Conservation (phyloP, 2,113 vertebrate species). For the Lophochroa leadbeateri region DNA sequence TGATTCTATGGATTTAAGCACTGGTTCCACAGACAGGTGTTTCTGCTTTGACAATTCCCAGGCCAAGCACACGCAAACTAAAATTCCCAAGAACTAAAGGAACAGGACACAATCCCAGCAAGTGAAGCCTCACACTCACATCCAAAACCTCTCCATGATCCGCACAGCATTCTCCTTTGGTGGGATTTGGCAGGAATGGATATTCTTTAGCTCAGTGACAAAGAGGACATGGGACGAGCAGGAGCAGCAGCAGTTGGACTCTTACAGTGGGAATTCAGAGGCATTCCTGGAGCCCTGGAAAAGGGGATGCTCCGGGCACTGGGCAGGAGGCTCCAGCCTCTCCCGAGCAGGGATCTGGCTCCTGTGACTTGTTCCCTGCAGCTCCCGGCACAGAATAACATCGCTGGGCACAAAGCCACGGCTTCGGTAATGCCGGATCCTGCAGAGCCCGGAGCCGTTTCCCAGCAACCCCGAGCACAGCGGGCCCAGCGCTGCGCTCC, state of each 20-base stretch:
- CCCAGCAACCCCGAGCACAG: neutral
- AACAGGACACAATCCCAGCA: fast-evolving
- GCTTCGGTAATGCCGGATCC: neutral
- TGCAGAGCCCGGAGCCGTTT: neutral
- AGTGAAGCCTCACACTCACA: fast-evolving
- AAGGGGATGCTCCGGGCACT: neutral
- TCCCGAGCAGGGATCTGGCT: fast-evolving
- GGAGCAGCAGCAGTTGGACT: neutral
- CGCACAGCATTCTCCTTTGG: fast-evolving
- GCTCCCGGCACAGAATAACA: neutral
- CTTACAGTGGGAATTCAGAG: no score
- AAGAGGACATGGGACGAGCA: neutral
- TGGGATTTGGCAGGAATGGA: fast-evolving
- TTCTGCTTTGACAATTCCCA: neutral
- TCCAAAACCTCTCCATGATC: fast-evolving
- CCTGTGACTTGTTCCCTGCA: neutral
- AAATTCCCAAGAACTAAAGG: no score
- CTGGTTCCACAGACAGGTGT: neutral
- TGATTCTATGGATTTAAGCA: neutral
- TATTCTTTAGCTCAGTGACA: neutral
- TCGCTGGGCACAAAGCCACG: neutral
- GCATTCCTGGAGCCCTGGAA: neutral
- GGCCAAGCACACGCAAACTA: neutral
- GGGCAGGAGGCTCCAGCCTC: fast-evolving
- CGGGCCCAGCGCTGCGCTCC: fast-evolving